phyloP scores from a whole-genome alignment of 2,888 invertebrate genomes.

The Leucoptera coffeella region DNA sequence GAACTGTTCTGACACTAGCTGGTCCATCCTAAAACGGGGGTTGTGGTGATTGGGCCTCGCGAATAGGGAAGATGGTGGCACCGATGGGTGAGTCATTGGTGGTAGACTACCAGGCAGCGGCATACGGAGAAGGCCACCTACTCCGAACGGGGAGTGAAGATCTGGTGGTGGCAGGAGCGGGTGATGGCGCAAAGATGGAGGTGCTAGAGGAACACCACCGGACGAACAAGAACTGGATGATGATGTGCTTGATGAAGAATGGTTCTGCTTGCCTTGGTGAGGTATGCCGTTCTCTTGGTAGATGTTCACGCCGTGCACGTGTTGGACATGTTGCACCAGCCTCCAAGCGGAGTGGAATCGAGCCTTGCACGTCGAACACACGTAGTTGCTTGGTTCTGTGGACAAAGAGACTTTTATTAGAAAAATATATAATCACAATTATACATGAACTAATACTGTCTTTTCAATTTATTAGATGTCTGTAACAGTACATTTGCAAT shows the following conservation, averaged over 20 bases:
- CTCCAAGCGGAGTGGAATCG: conserved; percentile 92
- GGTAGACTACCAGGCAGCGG: conserved; percentile 62
- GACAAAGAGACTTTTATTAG: conserved; percentile 18
- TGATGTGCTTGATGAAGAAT: conserved; percentile 52
- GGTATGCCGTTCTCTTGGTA: conserved; percentile 65
- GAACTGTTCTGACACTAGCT: conserved; percentile 76
- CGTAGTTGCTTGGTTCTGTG: conserved; percentile 90
- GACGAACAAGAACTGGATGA: conserved; percentile 52
- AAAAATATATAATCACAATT: conserved; percentile 6
- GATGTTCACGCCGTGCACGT: conserved; percentile 88
- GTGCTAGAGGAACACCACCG: conserved; percentile 50
- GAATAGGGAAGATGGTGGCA: conserved; percentile 68
- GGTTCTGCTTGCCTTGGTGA: conserved; percentile 43
- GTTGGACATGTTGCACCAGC: conserved; percentile 90
- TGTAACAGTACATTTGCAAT: no score
- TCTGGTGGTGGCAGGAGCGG: conserved; percentile 65
- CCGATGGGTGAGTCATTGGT: conserved; percentile 61
- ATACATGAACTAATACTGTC: no score
- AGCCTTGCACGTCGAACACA: conserved; percentile 90
- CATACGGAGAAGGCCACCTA: conserved; percentile 65
- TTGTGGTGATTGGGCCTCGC: conserved; percentile 72
- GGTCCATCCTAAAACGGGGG: conserved; percentile 78
- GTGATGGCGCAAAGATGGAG: conserved; percentile 61
- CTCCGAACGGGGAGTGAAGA: conserved; percentile 70
- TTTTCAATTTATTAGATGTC: no score